These are phyloP conservation scores for Nylanderia fulva DNA, from an alignment of 1,140 invertebrate species.

Conservation along the genomic window DNA sequence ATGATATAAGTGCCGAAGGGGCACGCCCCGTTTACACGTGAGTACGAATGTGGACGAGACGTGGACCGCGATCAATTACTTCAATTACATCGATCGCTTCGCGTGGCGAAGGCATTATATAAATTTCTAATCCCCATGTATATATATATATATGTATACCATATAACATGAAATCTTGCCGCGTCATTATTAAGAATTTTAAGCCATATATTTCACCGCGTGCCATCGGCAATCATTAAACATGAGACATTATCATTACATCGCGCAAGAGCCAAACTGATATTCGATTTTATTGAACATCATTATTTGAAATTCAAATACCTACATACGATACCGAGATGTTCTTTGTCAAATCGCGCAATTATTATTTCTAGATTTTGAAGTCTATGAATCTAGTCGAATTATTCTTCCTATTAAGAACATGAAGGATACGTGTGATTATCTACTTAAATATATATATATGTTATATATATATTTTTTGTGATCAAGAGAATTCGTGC, in stretches of 20 bases:
- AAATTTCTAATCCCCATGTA: slow-evolving; percentile 33
- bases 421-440: neutral
- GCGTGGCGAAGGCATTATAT: slow-evolving; percentile 7
- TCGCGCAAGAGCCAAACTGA: neutral
- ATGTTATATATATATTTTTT: neutral
- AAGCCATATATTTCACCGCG: neutral
- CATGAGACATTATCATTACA: slow-evolving; percentile 5
- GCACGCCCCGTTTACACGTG: slow-evolving; percentile 50
- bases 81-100: slow-evolving; percentile 51
- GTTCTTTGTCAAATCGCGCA: neutral
- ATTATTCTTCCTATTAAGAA: neutral
- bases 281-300: slow-evolving; percentile 19
- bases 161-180: slow-evolving; percentile 15
- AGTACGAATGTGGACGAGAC: slow-evolving; percentile 4
- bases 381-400: neutral
- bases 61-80: slow-evolving; percentile 28
- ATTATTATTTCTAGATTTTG: slow-evolving; percentile 4
- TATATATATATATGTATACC: neutral
- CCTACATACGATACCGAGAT: neutral
- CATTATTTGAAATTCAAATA: slow-evolving; percentile 25
- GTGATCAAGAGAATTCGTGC: neutral
- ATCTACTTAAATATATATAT: no score
- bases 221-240: slow-evolving; percentile 30
- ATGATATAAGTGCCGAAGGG: slow-evolving; percentile 49
- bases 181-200: slow-evolving; percentile 45